Conservation (phyloP, 1,140 invertebrate species). For the Protaetia brevitarsis region DNA sequence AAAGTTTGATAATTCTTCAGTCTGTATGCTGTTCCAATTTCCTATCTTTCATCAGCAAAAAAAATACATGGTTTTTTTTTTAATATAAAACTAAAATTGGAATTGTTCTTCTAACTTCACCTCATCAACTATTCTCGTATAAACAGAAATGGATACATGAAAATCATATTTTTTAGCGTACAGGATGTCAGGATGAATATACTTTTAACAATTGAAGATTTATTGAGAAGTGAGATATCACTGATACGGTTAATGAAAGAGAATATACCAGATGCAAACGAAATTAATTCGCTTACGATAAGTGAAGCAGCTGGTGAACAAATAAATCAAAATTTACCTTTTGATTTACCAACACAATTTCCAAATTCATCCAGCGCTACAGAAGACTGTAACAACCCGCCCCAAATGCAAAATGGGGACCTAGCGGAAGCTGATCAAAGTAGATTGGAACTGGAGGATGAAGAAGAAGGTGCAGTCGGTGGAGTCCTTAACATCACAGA, state of each 20-base stretch:
- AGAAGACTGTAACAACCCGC: slow-evolving; percentile 10
- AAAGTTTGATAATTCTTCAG: too few species aligned
- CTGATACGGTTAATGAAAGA: slow-evolving; percentile 43
- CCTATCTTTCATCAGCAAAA: too few species aligned
- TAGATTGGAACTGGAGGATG: slow-evolving; percentile 35
- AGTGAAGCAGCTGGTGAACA: neutral
- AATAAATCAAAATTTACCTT: neutral
- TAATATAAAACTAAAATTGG: too few species aligned
- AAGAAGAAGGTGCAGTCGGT: slow-evolving; percentile 46
- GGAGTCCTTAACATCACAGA: slow-evolving; percentile 28
- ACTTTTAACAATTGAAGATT: slow-evolving; percentile 39
- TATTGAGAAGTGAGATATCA: slow-evolving; percentile 40
- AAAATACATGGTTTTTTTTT: too few species aligned
- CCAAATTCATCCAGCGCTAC: neutral
- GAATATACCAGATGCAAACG: slow-evolving; percentile 32
- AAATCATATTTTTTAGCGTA: slow-evolving; percentile 34
- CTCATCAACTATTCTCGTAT: too few species aligned
- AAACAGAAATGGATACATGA: too few species aligned
- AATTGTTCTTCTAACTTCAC: too few species aligned
- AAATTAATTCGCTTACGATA: neutral
- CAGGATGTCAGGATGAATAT: slow-evolving; percentile 34
- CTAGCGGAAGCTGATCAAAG: slow-evolving; percentile 48
- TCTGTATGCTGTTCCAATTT: too few species aligned
- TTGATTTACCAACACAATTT: slow-evolving; percentile 14
- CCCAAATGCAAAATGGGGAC: slow-evolving; percentile 44